Base-by-base conservation (phyloP, 2,888 invertebrate genomes). In the Netelia virgata region DNA sequence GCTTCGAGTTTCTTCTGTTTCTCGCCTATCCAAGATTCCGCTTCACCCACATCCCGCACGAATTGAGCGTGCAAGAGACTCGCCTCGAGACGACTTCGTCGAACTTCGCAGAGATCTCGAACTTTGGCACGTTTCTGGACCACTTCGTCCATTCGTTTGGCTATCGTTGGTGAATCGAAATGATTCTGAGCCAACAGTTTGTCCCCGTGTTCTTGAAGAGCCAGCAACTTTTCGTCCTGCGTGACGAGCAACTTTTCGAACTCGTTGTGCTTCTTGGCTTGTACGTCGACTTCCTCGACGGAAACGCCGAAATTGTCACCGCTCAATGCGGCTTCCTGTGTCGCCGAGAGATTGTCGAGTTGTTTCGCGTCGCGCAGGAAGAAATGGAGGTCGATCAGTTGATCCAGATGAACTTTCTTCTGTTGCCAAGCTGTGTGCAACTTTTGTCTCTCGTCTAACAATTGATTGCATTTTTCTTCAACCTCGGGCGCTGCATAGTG, bases 361-460 rank as follows among this genome's bases (percentile, higher is more conserved):
- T 98, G 97, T 91, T 98, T 98, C 14, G 98, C 98, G 94, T 99
- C 99, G 1, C 99, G 95, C 86, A 98, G 94, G 96, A 99, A 99
- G 93, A 98, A 97, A 94, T 99, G 98, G 90, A 98, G 95, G 94
- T 99, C 98, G 85, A 98, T 97, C 85, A 98, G 95, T 93, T 99
- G 98, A 92, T 98, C 98, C 59, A 98, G 94, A 90, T 97, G 97
- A 69, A 98, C 96, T 92, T 98, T 98, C 89, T 98, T 97, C 75
- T 97, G 96, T 86, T 97, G 97, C 98, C 98, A 99, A 0, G 97
- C 97, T 0, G 96, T 95, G 90, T 97, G 97, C 36, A 98, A 94
- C 75, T 96, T 96, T 81, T 96, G 96, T 0, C 97, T 95, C 91
- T 98, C 98, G 84, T 97, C 96, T 82, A 97, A 94, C 83, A 98